Conservation (phyloP, 2,797 vertebrate species). For the Pteropus rufus region DNA sequence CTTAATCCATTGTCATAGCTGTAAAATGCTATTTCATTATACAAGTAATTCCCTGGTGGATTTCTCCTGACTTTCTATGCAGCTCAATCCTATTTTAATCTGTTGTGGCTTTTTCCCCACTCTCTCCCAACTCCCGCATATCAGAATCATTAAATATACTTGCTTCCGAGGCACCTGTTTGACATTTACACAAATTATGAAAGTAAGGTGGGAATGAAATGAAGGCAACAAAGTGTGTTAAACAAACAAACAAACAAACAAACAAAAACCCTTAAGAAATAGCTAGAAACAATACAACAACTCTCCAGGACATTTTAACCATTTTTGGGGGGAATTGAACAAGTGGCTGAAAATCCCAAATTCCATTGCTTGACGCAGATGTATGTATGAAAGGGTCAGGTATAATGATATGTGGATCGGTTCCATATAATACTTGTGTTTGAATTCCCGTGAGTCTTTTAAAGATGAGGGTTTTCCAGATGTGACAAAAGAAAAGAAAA, state of each 20-base stretch:
- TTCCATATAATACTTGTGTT: background rate
- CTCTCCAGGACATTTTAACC: background rate
- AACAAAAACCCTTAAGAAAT: background rate
- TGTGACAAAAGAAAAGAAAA: conserved; percentile 55
- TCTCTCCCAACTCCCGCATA: background rate
- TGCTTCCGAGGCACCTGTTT: conserved; percentile 47
- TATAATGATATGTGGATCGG: fast-evolving
- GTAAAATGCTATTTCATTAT: conserved; percentile 65
- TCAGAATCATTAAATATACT: conserved; percentile 17
- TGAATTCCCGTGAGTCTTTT: conserved; percentile 26
- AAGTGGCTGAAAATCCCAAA: background rate
- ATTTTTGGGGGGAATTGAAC: background rate
- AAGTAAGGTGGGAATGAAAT: background rate
- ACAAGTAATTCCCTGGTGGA: conserved; percentile 43
- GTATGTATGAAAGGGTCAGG: fast-evolving
- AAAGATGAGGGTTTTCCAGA: conserved; percentile 43
- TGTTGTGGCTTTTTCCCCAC: background rate
- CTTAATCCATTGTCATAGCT: conserved; percentile 62
- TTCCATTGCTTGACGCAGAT: fast-evolving
- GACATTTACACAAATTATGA: conserved; percentile 36
- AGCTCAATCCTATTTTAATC: conserved; percentile 52
- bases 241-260: background rate
- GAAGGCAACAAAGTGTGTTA: background rate
- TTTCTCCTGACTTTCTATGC: background rate
- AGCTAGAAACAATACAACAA: background rate